Conservation (phyloP, 2,113 vertebrate genomes). For the Genyomyrus donnyi region DNA sequence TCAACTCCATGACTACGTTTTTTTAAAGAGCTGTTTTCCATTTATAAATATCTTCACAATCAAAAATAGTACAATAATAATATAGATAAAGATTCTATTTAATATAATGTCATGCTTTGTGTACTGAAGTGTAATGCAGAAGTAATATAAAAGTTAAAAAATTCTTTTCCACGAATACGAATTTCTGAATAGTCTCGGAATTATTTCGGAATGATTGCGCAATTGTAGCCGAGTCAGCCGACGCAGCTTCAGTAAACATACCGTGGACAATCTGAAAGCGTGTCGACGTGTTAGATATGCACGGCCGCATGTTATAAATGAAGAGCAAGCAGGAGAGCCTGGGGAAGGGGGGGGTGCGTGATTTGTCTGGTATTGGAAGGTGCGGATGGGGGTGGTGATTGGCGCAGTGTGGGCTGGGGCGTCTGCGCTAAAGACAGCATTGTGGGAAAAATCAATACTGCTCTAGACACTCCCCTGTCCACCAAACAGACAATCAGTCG, state of each 20-base stretch:
- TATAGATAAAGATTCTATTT: neutral
- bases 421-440: conserved; percentile 48
- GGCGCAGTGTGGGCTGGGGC: conserved; percentile 29
- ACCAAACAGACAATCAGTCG: conserved; percentile 60
- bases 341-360: neutral
- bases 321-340: neutral
- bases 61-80: neutral
- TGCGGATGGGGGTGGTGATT: conserved; percentile 8
- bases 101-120: neutral
- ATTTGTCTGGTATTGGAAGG: neutral
- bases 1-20: neutral
- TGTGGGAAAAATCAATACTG: conserved; percentile 72
- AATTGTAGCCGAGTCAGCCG: neutral
- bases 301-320: too few relatives aligned
- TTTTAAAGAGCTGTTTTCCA: neutral
- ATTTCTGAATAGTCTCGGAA: neutral
- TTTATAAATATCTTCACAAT: neutral
- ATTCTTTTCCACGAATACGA: neutral
- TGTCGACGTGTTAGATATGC: neutral
- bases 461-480: conserved; percentile 36
- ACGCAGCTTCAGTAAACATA: neutral
- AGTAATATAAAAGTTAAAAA: neutral
- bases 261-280: neutral
- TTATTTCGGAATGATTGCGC: neutral
- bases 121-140: neutral